These are phyloP conservation scores for Anoplophora glabripennis DNA, from an alignment of 1,140 invertebrate genomes.

Conservation along the genomic window DNA sequence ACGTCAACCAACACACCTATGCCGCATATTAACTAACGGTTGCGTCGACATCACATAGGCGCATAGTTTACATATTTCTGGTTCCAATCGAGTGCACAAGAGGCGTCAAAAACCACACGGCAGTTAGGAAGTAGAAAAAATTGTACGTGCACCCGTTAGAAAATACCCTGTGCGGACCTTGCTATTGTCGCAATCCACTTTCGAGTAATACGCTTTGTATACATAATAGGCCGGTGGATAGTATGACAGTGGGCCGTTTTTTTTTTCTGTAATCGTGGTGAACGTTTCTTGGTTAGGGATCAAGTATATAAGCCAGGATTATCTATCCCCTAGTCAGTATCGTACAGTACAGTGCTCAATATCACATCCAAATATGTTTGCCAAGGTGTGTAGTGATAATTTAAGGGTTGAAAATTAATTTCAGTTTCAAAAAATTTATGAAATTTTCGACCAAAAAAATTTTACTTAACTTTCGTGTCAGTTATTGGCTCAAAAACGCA, in stretches of 20 bases:
- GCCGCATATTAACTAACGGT: too few relatives aligned
- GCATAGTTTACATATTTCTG: too few relatives aligned
- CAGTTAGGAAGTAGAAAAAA: conserved; percentile 4
- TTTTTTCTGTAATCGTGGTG: conserved; percentile 16
- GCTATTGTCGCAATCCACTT: conserved; percentile 19
- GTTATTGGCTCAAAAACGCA: not conserved
- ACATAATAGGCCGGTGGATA: conserved; percentile 13
- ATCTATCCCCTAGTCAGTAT: conserved; percentile 12
- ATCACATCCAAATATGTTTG: conserved; percentile 10
- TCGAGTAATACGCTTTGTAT: conserved; percentile 12
- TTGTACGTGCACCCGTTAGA: not conserved
- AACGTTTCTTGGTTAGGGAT: conserved; percentile 14
- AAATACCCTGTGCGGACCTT: conserved; percentile 10
- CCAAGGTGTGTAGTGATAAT: conserved; percentile 6
- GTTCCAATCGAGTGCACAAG: conserved; percentile 13
- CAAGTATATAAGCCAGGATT: conserved; percentile 12
- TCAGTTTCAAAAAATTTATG: too few relatives aligned
- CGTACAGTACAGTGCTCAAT: conserved; percentile 7
- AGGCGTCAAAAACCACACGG: conserved; percentile 9
- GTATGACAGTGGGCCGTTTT: conserved; percentile 8
- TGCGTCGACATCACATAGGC: too few relatives aligned
- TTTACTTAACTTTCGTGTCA: not conserved
- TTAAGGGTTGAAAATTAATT: not conserved
- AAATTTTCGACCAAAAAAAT: not conserved
- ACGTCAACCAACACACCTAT: too few relatives aligned